These are phyloP conservation scores for Gopherus flavomarginatus DNA, from an alignment of 2,113 vertebrate species.

Conservation along the genomic window DNA sequence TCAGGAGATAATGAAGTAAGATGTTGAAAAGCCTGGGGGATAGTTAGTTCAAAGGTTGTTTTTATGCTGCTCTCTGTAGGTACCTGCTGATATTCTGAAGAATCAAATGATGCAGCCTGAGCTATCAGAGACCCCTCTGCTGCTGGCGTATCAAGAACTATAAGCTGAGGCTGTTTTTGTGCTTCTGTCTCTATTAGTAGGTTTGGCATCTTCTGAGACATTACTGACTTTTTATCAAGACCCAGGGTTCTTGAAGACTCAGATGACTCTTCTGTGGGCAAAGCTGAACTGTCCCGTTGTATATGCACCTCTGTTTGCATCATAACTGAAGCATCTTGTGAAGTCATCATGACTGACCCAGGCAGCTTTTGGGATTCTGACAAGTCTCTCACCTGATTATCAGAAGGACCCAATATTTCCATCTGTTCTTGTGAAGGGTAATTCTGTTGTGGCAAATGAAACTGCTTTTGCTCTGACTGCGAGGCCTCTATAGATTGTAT, in stretches of 20 bases:
- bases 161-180: neutral
- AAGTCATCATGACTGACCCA: neutral
- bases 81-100: neutral
- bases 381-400: neutral
- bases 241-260: slow-evolving; percentile 8
- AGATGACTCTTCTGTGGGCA: slow-evolving; percentile 37
- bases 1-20: neutral
- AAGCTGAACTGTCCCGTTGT: neutral
- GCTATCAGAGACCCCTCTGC: neutral
- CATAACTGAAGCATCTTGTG: neutral
- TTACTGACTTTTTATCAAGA: neutral
- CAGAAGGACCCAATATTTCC: neutral
- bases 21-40: neutral
- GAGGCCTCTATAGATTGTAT: neutral
- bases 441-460: neutral
- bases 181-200: neutral
- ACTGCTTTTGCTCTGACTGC: neutral
- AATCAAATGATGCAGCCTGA: neutral
- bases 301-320: fast-evolving
- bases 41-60: neutral
- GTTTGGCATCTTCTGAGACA: neutral
- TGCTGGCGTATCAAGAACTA: neutral
- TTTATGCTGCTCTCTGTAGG: slow-evolving; percentile 12
- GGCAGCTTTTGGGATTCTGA: neutral
- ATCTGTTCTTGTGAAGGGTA: neutral